Percentiles rank a stretch among this genome's conserved stretches.
Conservation (phyloP, 1,140 invertebrate genomes). For the Sarcophaga bullata region DNA sequence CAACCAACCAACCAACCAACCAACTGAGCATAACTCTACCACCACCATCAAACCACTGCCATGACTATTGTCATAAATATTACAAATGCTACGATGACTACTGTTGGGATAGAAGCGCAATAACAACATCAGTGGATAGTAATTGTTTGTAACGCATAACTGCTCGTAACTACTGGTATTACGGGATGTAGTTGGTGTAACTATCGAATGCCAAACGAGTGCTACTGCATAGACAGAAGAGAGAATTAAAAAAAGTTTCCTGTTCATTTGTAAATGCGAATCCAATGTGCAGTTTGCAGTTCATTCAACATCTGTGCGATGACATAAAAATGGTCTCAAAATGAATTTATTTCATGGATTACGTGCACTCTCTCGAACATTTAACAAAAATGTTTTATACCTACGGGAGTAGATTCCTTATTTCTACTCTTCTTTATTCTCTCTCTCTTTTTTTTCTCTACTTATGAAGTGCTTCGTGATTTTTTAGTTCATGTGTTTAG, state of each 20-base stretch:
- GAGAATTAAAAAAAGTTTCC: not conserved
- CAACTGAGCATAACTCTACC: not conserved
- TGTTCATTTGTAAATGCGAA: not conserved
- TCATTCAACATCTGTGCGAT: slow-evolving; percentile 29
- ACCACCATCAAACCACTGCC: too few species aligned
- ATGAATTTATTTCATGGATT: slow-evolving; percentile 34
- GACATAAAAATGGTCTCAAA: slow-evolving; percentile 11
- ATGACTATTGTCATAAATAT: too few species aligned
- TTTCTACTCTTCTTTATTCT: not conserved
- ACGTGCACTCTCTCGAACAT: slow-evolving; percentile 22
- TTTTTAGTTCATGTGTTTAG: not conserved
- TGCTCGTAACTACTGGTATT: not conserved
- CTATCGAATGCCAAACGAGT: not conserved
- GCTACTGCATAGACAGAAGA: not conserved
- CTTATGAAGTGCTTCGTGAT: not conserved
- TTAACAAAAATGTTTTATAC: slow-evolving; percentile 11
- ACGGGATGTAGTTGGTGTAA: not conserved
- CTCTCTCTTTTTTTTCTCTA: not conserved
- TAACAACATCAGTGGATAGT: too few species aligned
- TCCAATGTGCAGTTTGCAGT: slow-evolving; percentile 31
- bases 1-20: not conserved
- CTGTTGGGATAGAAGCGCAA: too few species aligned
- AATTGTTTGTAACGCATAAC: not conserved
- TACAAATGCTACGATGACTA: too few species aligned
- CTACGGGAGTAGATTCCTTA: slow-evolving; percentile 8